phyloP scores from a whole-genome alignment of 2,888 invertebrate genomes.

The Drosophila anceps region DNA sequence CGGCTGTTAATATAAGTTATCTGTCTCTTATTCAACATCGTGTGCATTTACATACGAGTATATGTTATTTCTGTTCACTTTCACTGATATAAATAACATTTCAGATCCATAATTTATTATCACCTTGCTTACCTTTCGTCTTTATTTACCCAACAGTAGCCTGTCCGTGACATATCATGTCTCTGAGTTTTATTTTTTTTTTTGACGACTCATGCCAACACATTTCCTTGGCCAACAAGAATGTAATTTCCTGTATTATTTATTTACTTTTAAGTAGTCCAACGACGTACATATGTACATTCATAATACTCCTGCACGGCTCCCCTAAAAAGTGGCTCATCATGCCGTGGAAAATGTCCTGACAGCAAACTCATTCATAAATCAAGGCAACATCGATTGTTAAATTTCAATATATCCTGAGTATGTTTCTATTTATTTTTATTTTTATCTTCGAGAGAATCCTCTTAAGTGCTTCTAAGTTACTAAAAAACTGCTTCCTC shows the following conservation, averaged over 20 bases:
- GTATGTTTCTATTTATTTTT: conserved; percentile 31
- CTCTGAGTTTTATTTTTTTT: conserved; percentile 26
- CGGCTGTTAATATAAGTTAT: neutral
- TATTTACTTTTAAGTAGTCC: conserved; percentile 75
- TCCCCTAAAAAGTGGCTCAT: conserved; percentile 48
- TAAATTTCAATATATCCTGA: conserved; percentile 62
- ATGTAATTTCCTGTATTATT: conserved; percentile 65
- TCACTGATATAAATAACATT: conserved; percentile 1
- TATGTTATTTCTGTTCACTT: neutral
- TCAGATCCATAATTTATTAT: conserved; percentile 10
- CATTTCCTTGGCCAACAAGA: conserved; percentile 53
- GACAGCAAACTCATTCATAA: conserved; percentile 73
- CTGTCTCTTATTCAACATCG: neutral
- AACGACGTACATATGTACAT: neutral
- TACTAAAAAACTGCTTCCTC: conserved; percentile 64
- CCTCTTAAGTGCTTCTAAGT: conserved; percentile 60
- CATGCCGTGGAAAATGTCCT: conserved; percentile 63
- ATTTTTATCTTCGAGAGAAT: conserved; percentile 34
- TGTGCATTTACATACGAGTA: neutral
- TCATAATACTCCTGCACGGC: conserved; percentile 5
- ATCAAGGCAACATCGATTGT: conserved; percentile 69
- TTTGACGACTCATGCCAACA: conserved; percentile 54
- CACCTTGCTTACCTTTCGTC: conserved; percentile 21
- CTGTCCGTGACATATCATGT: conserved; percentile 57
- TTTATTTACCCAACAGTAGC: conserved; percentile 49